Evolutionary conservation across 2,888 invertebrate species (phyloP).

Genomic region (Eustalomyia histrio): DNA sequence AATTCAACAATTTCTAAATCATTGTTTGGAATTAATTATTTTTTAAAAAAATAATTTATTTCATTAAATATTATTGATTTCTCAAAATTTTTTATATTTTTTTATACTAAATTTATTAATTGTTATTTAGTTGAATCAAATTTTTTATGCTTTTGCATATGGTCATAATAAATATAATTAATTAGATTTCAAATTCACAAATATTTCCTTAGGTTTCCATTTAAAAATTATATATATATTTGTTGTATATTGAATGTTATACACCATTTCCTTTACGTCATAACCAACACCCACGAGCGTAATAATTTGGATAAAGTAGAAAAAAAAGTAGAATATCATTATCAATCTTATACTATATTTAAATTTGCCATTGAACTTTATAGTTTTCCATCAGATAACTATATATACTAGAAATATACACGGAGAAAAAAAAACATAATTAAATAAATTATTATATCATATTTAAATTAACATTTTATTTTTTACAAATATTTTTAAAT

Average conservation of each 20-base stretch:
- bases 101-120: no score
- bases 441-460: no score
- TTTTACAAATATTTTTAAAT: no score
- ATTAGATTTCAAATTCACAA: neutral
- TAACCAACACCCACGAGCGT: slow-evolving; percentile 43
- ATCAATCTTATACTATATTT: slow-evolving; percentile 37
- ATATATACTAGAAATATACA: no score
- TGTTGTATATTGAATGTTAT: slow-evolving; percentile 8
- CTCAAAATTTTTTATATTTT: no score
- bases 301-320: neutral
- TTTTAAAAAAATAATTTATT: no score
- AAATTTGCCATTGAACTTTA: slow-evolving; percentile 51
- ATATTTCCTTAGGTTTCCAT: slow-evolving; percentile 15
- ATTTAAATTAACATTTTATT: no score
- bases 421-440: no score
- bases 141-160: neutral
- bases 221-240: neutral
- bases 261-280: slow-evolving; percentile 43
- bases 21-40: no score
- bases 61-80: no score
- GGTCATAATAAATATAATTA: neutral
- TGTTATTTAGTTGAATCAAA: neutral
- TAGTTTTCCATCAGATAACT: slow-evolving; percentile 7
- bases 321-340: neutral
- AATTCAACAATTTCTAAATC: no score